A percentile compares a stretch with the other conserved stretches of the same genome.
Conservation (phyloP, 1,140 invertebrate species). For the Dreissena polymorpha region DNA sequence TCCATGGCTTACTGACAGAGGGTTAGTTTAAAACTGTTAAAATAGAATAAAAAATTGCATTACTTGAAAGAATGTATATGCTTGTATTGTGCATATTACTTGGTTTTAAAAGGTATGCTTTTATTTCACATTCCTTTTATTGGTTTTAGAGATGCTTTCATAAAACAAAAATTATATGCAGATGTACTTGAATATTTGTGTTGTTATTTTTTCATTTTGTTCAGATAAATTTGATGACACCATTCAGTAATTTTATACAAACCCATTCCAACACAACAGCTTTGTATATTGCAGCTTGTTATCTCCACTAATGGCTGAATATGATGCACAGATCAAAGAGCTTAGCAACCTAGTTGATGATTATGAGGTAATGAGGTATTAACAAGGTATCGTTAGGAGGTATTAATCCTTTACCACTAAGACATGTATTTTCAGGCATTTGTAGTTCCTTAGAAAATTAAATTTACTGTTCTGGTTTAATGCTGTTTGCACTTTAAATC, state of each 20-base stretch:
- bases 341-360: conserved; percentile 54
- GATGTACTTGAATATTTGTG: background rate
- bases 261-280: background rate
- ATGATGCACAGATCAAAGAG: conserved; percentile 65
- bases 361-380: conserved; percentile 44
- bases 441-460: background rate
- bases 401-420: background rate
- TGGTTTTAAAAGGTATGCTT: too few relatives aligned
- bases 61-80: too few relatives aligned
- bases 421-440: background rate
- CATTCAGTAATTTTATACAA: background rate
- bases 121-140: too few relatives aligned
- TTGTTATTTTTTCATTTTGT: background rate
- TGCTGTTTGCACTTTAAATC: background rate
- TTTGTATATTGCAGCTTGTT: conserved; percentile 57
- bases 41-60: too few relatives aligned
- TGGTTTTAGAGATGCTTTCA: too few relatives aligned
- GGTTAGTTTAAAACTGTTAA: background rate
- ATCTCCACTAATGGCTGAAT: conserved; percentile 68
- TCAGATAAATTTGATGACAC: background rate
- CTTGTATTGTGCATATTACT: too few relatives aligned
- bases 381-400: background rate
- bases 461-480: background rate
- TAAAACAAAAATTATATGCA: background rate
- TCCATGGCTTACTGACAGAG: conserved; percentile 53